A percentile compares a stretch with the other conserved stretches of the same genome.
phyloP scores from a whole-genome alignment of 2,888 invertebrate genomes.

The Sarcophaga subvicina region DNA sequence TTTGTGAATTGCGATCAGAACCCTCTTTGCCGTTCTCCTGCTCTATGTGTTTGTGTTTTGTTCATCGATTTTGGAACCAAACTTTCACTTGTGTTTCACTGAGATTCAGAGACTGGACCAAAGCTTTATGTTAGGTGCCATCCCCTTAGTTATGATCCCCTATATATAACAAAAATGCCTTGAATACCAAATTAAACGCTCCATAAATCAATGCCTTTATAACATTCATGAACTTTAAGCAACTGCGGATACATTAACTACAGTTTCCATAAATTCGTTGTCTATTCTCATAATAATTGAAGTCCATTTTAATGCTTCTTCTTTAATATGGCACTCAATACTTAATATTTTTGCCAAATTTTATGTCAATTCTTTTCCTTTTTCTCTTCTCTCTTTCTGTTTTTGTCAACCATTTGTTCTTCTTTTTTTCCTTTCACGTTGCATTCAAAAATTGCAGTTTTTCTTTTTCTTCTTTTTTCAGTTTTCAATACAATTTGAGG shows the following conservation, averaged over 20 bases:
- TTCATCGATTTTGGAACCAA: slow-evolving; percentile 98
- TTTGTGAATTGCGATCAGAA: slow-evolving; percentile 86
- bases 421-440: not conserved
- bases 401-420: slow-evolving; percentile 16
- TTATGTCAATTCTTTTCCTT: slow-evolving; percentile 14
- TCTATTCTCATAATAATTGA: too few relatives aligned
- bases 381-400: not conserved
- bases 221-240: too few relatives aligned
- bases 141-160: slow-evolving; percentile 95
- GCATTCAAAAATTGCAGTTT: slow-evolving; percentile 18
- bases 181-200: too few relatives aligned
- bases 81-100: slow-evolving; percentile 98
- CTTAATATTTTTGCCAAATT: too few relatives aligned
- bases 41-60: slow-evolving; percentile 97
- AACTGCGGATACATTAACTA: too few relatives aligned
- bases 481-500: not conserved
- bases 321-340: too few relatives aligned
- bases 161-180: too few relatives aligned
- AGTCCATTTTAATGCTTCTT: too few relatives aligned
- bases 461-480: not conserved
- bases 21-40: slow-evolving; percentile 90
- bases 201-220: too few relatives aligned
- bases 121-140: slow-evolving; percentile 95
- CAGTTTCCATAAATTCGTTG: too few relatives aligned
- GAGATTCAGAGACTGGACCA: slow-evolving; percentile 95